Evolutionary conservation across 2,797 vertebrate genomes (phyloP).

Genomic region (Alca torda): DNA sequence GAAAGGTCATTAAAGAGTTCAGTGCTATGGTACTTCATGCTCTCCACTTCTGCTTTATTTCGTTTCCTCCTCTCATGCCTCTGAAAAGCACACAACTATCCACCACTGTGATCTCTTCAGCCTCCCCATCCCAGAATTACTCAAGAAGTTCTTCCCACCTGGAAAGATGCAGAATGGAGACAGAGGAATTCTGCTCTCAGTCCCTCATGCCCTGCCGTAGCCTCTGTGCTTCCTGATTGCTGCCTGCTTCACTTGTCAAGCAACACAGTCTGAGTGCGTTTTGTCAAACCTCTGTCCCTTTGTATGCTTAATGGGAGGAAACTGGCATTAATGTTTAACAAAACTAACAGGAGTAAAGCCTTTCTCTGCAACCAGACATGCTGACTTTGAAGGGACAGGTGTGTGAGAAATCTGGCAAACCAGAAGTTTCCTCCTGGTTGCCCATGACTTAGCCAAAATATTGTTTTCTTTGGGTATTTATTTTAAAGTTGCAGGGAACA

Average conservation of each 20-base stretch:
- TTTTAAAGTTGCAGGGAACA: neutral
- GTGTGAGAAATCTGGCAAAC: neutral
- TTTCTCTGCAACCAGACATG: neutral
- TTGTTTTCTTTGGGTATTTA: neutral
- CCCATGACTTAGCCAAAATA: neutral
- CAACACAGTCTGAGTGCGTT: neutral
- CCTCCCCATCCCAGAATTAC: neutral
- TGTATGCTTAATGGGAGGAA: slow-evolving; percentile 59
- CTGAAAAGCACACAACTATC: neutral
- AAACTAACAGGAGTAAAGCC: slow-evolving; percentile 12
- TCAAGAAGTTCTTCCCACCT: neutral
- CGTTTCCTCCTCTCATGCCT: neutral
- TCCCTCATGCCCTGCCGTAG: rapidly evolving
- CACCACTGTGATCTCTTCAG: rapidly evolving
- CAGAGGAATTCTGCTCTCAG: neutral
- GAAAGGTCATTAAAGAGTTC: neutral
- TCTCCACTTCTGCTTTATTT: neutral
- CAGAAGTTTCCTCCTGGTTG: neutral
- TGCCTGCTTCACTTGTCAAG: neutral
- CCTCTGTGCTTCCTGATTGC: neutral
- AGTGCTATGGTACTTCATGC: neutral
- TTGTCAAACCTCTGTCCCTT: slow-evolving; percentile 49
- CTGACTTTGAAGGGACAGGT: slow-evolving; percentile 2
- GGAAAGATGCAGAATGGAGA: neutral
- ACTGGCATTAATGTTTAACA: slow-evolving; percentile 59